Conservation (phyloP, 1,140 invertebrate genomes). For the Lerema accius region DNA sequence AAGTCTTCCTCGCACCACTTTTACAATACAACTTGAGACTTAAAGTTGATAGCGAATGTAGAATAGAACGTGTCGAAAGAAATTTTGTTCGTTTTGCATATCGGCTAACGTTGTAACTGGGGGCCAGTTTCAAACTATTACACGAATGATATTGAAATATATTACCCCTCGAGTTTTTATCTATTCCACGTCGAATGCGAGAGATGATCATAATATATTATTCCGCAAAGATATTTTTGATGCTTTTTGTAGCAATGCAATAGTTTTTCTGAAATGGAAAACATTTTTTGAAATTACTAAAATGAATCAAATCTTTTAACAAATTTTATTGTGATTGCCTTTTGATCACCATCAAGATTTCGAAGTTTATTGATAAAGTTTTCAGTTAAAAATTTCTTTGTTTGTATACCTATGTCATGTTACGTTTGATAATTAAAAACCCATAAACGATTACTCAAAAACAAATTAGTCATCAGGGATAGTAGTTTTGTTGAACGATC, state of each 20-base stretch:
- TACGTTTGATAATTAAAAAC: no score
- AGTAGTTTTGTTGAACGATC: neutral
- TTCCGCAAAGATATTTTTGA: no score
- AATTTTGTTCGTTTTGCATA: conserved; percentile 23
- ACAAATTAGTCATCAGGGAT: neutral
- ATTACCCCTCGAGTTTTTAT: conserved; percentile 4
- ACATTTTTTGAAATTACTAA: no score
- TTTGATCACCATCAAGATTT: no score
- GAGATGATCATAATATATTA: no score
- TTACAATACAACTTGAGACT: conserved; percentile 1
- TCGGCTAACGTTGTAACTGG: conserved; percentile 20
- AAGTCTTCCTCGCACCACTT: neutral
- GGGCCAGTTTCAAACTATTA: conserved; percentile 26
- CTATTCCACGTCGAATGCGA: neutral
- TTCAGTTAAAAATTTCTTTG: no score
- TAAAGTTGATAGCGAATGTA: conserved; percentile 10
- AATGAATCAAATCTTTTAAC: no score
- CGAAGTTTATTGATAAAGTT: no score
- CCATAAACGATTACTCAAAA: neutral
- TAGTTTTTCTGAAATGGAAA: no score
- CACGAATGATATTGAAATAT: conserved; percentile 17
- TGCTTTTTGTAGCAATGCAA: no score
- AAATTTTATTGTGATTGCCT: no score
- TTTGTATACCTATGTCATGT: no score
- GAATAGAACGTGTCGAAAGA: conserved; percentile 19